Percentiles rank a stretch among this genome's conserved stretches.
Conservation (phyloP, 2,113 vertebrate genomes). For the Petromus typicus region DNA sequence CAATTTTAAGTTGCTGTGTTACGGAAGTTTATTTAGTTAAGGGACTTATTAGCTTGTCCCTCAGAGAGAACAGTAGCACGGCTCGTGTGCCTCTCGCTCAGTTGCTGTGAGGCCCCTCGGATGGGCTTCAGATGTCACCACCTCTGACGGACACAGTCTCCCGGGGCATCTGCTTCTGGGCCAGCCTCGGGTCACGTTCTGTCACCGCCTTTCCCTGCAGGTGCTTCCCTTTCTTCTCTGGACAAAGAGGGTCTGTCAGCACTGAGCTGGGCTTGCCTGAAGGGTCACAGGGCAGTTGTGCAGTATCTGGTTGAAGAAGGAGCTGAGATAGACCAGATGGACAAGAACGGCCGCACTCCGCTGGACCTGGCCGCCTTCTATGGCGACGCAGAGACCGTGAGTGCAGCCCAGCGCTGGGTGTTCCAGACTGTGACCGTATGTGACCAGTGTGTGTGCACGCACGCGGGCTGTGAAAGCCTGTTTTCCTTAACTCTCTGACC, state of each 20-base stretch:
- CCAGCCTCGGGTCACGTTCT: neutral
- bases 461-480: neutral
- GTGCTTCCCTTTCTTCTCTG: conserved; percentile 92
- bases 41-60: neutral
- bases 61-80: fast-evolving
- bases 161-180: neutral
- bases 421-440: fast-evolving
- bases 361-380: conserved; percentile 98
- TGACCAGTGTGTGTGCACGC: fast-evolving
- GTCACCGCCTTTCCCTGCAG: conserved; percentile 82
- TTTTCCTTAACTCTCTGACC: neutral
- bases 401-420: conserved; percentile 71
- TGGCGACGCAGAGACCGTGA: conserved; percentile 96
- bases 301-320: conserved; percentile 96
- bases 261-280: conserved; percentile 98
- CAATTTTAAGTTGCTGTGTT: too few relatives aligned
- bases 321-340: conserved; percentile 95
- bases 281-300: conserved; percentile 96
- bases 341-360: conserved; percentile 97
- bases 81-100: fast-evolving
- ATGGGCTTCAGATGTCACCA: fast-evolving
- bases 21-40: neutral
- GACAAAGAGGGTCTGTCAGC: conserved; percentile 98
- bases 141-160: neutral
- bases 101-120: fast-evolving